Base-by-base conservation (phyloP, 2,113 vertebrate genomes). In the Rhynchomys soricoides region DNA sequence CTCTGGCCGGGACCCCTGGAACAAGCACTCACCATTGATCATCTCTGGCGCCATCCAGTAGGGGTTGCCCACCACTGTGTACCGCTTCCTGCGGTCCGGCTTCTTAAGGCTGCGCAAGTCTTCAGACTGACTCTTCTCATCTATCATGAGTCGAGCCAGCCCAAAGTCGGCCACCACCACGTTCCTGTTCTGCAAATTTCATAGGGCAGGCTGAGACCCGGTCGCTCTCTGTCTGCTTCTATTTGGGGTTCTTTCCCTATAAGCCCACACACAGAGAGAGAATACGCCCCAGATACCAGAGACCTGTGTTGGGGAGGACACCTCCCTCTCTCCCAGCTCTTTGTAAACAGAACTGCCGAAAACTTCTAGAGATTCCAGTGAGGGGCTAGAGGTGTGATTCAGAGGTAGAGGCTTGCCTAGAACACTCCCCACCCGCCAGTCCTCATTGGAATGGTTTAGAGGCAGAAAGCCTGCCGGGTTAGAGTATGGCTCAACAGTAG, bases 21-120 rank as follows among this genome's bases (percentile, higher is more conserved):
- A 37, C 21, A 3, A 29, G 15, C 3, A 48, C 99, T 97, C 98
- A 99, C 99, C 99, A 0, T 99, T 99, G 98, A 99, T 99, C 99
- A 99, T 99, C 97, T 99, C 99, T 0, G 99, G 99, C 2, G 99
- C 99, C 99, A 99, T 99, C 99, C 99, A 99, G 98, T 99, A 99
- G 0, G 99, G 99, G 97, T 99, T 99, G 73, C 99, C 99, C 97
- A 99, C 99, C 97, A 99, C 99, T 0, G 99, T 99, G 98, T 99
- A 99, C 4, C 99, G 99, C 98, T 99, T 99, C 90, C 99, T 99
- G 55, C 99, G 98, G 97, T 99, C 99, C 0, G 99, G 99, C 93
- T 99, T 99, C 98, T 99, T 99, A 97, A 99, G 97, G 95, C 98
- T 99, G 5, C 99, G 97, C 82, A 99, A 97, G 96, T 99, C 99